phyloP scores from a whole-genome alignment of 2,888 invertebrate species.

The Euzetes globulus region DNA sequence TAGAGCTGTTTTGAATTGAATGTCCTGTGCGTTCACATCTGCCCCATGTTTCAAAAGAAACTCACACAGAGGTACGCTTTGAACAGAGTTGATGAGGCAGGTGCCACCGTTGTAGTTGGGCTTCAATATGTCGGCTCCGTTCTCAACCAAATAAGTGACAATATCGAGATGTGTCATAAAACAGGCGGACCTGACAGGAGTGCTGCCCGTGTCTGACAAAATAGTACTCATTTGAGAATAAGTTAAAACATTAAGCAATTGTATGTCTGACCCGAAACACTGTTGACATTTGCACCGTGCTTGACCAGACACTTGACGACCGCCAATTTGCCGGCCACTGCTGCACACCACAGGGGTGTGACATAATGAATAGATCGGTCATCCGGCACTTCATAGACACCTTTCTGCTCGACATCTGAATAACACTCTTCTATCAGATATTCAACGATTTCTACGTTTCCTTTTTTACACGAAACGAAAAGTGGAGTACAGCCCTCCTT shows the following conservation, averaged over 20 bases:
- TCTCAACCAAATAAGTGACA: constrained; percentile 51
- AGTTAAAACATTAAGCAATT: background rate
- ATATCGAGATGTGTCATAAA: constrained; percentile 81
- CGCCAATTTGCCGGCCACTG: constrained; percentile 70
- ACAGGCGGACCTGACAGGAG: constrained; percentile 78
- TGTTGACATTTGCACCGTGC: constrained; percentile 76
- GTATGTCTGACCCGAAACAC: constrained; percentile 54
- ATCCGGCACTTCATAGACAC: constrained; percentile 73
- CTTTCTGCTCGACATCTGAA: constrained; percentile 74
- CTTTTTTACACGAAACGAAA: constrained; percentile 68
- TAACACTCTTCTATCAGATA: constrained; percentile 72
- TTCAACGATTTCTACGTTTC: constrained; percentile 73
- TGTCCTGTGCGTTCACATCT: constrained; percentile 74
- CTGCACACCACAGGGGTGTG: constrained; percentile 85
- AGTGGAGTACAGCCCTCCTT: constrained; percentile 72
- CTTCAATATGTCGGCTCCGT: constrained; percentile 53
- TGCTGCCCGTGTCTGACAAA: constrained; percentile 65
- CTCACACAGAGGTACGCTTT: constrained; percentile 69
- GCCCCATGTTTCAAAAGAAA: constrained; percentile 72
- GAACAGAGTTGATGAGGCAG: constrained; percentile 85
- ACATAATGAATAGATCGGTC: constrained; percentile 72
- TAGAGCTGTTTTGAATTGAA: constrained; percentile 80
- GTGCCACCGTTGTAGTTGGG: constrained; percentile 87
- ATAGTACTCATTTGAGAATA: background rate
- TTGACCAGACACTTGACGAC: constrained; percentile 69